phyloP scores from a whole-genome alignment of 2,888 invertebrate species.

The Oxycera nigricornis region DNA sequence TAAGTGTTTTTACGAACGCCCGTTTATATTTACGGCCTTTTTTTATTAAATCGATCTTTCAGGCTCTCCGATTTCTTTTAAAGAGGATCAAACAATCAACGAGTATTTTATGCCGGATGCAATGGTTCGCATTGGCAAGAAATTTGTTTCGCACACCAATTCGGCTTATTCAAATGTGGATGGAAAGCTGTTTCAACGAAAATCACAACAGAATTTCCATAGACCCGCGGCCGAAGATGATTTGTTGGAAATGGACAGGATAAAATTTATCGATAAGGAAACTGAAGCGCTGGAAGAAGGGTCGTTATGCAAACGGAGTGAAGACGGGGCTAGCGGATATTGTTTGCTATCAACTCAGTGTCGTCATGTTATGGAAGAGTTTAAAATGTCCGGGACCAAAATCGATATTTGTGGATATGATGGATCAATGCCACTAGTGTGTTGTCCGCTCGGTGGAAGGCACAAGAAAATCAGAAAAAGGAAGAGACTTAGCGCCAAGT shows the following conservation, averaged over 20 bases:
- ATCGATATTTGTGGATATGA: conserved; percentile 54
- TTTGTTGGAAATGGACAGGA: not conserved
- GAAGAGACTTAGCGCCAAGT: conserved; percentile 55
- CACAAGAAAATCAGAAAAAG: not conserved
- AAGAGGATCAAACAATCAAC: no score
- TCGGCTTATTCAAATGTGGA: not conserved
- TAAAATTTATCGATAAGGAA: conserved; percentile 8
- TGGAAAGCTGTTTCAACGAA: not conserved
- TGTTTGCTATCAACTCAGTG: conserved; percentile 58
- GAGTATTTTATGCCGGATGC: conserved; percentile 1
- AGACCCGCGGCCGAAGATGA: not conserved
- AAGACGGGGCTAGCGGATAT: conserved; percentile 58
- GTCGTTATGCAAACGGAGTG: conserved; percentile 57
- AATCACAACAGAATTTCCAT: not conserved
- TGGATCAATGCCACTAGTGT: conserved; percentile 59
- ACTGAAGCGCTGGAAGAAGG: conserved; percentile 51
- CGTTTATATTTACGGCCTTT: not conserved
- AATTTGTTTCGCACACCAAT: not conserved
- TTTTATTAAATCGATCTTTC: not conserved
- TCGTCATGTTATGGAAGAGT: conserved; percentile 56
- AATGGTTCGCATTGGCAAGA: not conserved
- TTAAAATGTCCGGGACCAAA: conserved; percentile 55
- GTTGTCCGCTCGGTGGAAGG: conserved; percentile 53
- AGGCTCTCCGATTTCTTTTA: not conserved
- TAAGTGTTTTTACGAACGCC: not conserved